These are phyloP conservation scores for Dendrolimus punctatus DNA, from an alignment of 1,140 invertebrate genomes.

Conservation along the genomic window DNA sequence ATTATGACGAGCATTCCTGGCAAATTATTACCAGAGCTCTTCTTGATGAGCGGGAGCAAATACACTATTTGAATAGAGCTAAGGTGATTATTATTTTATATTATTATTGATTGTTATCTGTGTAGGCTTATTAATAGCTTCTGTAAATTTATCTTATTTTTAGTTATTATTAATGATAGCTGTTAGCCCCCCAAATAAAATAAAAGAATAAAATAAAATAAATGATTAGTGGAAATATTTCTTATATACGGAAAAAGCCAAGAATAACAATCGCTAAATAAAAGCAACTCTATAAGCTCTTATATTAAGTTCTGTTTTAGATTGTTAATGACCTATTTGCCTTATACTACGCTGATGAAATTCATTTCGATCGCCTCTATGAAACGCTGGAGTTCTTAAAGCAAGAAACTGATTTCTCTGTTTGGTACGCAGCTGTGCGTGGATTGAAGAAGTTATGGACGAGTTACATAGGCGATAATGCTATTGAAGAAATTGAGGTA, in stretches of 20 bases:
- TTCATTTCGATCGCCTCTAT: constrained; percentile 68
- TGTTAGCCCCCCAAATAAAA: too few relatives aligned
- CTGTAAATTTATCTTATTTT: too few relatives aligned
- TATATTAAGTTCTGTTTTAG: constrained; percentile 25
- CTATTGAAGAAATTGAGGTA: constrained; percentile 39
- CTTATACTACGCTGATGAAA: constrained; percentile 60
- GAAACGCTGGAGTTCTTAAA: constrained; percentile 73
- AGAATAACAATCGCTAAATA: too few relatives aligned
- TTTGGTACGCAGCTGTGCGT: constrained; percentile 76
- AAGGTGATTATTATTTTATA: constrained; percentile 69
- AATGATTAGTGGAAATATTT: too few relatives aligned
- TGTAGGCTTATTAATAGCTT: too few relatives aligned
- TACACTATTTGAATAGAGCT: constrained; percentile 83
- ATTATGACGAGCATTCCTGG: constrained; percentile 82
- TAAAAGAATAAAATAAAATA: too few relatives aligned
- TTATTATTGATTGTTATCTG: too few relatives aligned
- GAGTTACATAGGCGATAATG: constrained; percentile 38
- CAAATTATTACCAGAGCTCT: constrained; percentile 72
- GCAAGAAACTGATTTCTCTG: constrained; percentile 75
- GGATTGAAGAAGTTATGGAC: constrained; percentile 65
- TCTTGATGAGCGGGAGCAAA: constrained; percentile 62
- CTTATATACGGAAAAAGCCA: too few relatives aligned
- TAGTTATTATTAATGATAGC: too few relatives aligned
- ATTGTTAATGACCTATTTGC: constrained; percentile 87
- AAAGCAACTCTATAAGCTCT: too few relatives aligned